A percentile compares a stretch with the other conserved stretches of the same genome.
Evolutionary conservation across 2,113 vertebrate genomes (phyloP).

Genomic region (Dunckerocampus dactyliophorus): DNA sequence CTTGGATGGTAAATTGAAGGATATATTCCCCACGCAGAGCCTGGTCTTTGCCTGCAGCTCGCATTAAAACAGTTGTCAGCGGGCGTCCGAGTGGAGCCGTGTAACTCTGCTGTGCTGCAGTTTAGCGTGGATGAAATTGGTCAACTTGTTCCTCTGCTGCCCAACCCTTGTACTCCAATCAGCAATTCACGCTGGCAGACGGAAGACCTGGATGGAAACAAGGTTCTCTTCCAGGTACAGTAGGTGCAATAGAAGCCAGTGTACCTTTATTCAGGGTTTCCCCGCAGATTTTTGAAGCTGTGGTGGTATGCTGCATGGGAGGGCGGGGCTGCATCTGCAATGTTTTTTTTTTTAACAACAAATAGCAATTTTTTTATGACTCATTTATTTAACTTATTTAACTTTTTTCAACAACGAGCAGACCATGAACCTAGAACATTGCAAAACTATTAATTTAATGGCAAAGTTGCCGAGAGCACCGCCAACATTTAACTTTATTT

Average conservation of each 20-base stretch:
- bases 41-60: constrained; percentile 77
- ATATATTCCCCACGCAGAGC: constrained; percentile 12
- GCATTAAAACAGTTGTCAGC: constrained; percentile 84
- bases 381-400: too few relatives aligned
- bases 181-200: constrained; percentile 91
- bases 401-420: too few relatives aligned
- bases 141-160: constrained; percentile 89
- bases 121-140: constrained; percentile 87
- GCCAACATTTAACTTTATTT: too few relatives aligned
- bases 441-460: too few relatives aligned
- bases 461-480: too few relatives aligned
- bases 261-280: too few relatives aligned
- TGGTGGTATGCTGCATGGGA: too few relatives aligned
- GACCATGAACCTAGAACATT: too few relatives aligned
- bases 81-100: constrained; percentile 75
- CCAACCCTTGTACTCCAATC: constrained; percentile 88
- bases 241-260: not conserved
- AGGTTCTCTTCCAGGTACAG: constrained; percentile 86
- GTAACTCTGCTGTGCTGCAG: constrained; percentile 80
- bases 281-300: too few relatives aligned
- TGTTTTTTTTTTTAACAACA: too few relatives aligned
- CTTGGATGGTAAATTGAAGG: not conserved
- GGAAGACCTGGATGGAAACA: constrained; percentile 90
- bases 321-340: too few relatives aligned
- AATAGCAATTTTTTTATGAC: too few relatives aligned